phyloP scores from a whole-genome alignment of 2,888 invertebrate genomes.

The Campoplex capitator region DNA sequence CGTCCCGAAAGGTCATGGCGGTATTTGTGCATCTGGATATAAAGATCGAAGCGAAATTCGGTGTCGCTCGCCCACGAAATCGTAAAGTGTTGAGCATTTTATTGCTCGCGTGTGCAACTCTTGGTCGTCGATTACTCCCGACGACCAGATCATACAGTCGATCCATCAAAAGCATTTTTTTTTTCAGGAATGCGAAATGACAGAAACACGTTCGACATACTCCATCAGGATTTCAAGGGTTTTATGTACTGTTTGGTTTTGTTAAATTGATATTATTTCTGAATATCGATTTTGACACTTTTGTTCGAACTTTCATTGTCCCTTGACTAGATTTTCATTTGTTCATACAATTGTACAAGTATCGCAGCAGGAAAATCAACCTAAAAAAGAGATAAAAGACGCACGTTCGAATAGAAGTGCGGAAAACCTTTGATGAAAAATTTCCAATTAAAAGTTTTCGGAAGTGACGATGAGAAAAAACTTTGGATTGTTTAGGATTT shows the following conservation, averaged over 20 bases:
- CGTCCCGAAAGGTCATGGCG: neutral
- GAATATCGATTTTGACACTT: neutral
- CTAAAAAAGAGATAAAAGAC: neutral
- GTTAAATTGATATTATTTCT: neutral
- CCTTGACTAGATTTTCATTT: neutral
- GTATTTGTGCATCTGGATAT: neutral
- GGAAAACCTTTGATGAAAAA: slow-evolving; percentile 2
- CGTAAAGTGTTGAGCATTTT: neutral
- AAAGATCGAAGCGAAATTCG: neutral
- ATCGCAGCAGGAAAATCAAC: neutral
- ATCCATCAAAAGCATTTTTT: neutral
- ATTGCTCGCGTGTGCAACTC: neutral
- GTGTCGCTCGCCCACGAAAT: neutral
- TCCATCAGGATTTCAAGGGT: neutral
- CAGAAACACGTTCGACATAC: neutral
- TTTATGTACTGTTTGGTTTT: neutral
- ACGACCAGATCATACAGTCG: neutral
- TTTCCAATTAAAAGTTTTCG: neutral
- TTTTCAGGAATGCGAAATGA: neutral
- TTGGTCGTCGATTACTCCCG: neutral
- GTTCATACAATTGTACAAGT: neutral
- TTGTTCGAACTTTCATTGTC: neutral
- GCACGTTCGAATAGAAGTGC: neutral
- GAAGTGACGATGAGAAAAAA: neutral
- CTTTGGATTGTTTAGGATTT: neutral